These are phyloP conservation scores for Esperia sulphurella DNA, from an alignment of 2,888 invertebrate species.

Conservation along the genomic window DNA sequence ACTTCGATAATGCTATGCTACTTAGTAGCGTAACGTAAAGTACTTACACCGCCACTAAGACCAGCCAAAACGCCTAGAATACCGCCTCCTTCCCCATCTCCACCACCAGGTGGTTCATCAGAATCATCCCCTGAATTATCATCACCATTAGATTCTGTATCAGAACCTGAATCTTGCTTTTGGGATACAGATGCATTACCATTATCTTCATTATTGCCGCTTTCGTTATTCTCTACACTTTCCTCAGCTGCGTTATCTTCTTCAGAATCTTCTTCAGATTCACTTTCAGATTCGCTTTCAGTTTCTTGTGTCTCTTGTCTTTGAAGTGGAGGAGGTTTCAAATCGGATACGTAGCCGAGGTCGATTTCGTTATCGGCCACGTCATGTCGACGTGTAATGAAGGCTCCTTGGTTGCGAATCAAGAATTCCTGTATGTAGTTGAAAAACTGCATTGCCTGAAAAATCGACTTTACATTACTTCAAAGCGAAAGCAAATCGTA, in stretches of 20 bases:
- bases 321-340: constrained; percentile 43
- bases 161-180: not conserved
- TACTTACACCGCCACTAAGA: constrained; percentile 67
- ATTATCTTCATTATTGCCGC: not conserved
- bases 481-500: no score
- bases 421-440: not conserved
- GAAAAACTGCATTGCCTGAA: no score
- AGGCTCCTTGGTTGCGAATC: not conserved
- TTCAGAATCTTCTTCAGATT: constrained; percentile 17
- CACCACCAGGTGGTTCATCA: constrained; percentile 59
- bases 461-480: no score
- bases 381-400: constrained; percentile 33
- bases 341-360: constrained; percentile 27
- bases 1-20: no score
- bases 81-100: constrained; percentile 71
- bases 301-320: constrained; percentile 42
- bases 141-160: constrained; percentile 9
- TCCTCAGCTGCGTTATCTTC: constrained; percentile 38
- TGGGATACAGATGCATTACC: no score
- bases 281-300: constrained; percentile 15
- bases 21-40: no score
- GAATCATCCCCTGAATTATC: constrained; percentile 45
- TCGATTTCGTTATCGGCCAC: constrained; percentile 44
- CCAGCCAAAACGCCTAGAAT: constrained; percentile 65
- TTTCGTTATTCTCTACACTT: constrained; percentile 25